Percentiles rank a stretch among this genome's conserved stretches.
phyloP scores from a whole-genome alignment of 2,797 vertebrate species.

The Varecia variegata region DNA sequence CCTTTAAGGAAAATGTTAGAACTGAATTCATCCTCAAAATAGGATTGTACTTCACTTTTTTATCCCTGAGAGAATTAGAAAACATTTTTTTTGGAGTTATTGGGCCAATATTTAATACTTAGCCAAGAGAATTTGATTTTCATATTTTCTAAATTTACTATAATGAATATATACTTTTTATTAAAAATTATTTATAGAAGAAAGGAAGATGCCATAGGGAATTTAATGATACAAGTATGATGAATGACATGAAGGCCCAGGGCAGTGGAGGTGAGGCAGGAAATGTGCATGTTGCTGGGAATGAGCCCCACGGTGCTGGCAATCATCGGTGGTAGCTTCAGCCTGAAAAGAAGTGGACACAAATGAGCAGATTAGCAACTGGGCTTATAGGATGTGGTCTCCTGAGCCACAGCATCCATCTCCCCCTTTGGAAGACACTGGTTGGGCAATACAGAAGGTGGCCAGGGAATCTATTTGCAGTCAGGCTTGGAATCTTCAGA shows the following conservation, averaged over 20 bases:
- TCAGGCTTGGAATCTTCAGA: not conserved
- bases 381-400: not conserved
- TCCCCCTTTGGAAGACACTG: not conserved
- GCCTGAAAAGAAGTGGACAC: not conserved
- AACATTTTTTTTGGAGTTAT: slow-evolving; percentile 19
- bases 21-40: slow-evolving; percentile 9
- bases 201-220: not conserved
- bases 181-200: not conserved
- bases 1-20: slow-evolving; percentile 12
- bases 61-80: slow-evolving; percentile 32
- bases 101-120: not conserved
- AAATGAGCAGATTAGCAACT: not conserved
- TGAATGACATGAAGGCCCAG: not conserved
- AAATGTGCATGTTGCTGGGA: not conserved
- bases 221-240: not conserved
- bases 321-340: not conserved
- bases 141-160: slow-evolving; percentile 11
- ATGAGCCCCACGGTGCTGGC: not conserved
- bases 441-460: not conserved
- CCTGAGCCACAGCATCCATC: not conserved
- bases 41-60: not conserved
- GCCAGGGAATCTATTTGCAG: not conserved
- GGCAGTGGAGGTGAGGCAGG: not conserved
- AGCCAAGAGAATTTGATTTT: slow-evolving; percentile 20
- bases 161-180: not conserved